Evolutionary conservation across 2,888 invertebrate genomes (phyloP), one percentile per base, ranked within the genome.

Genomic region (Andrena marginata): DNA sequence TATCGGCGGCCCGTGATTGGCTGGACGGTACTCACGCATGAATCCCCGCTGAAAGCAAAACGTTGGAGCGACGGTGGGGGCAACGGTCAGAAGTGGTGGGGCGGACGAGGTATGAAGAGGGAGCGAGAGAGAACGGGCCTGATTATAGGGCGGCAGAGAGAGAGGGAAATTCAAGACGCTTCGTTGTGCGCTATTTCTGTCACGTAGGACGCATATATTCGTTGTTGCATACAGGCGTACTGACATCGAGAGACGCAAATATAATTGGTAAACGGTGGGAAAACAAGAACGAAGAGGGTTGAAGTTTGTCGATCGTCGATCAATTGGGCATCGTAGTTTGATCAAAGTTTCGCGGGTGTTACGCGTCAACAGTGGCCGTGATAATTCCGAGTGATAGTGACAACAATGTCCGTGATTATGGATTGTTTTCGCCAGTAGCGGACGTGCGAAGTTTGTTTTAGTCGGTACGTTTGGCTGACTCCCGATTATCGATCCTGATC

Each of bases 341-440:
- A 63, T 72, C n/a, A 29, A 69, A 29, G 63, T 64, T 60, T 51
- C 29, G 62, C 77, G 79, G 71, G 48, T 51, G 56, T 26, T 62
- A 60, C 56, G 10, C 56, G 77, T 84, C 77, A 82, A 84, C 82
- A 77, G 85, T 85, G 82, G 77, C 71, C 76, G 83, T 84, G 72
- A 75, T 82, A 80, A 78, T 85, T 76, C 23, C 64, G 35, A 85
- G 77, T 82, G 83, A 70, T 54, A 84, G 86, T 81, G 88, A 87
- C 87, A 89, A 91, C 87, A 87, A 93, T 93, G 92, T 91, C 90
- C 84, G 89, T 89, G 89, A 91, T 90, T 88, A 93, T 93, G 93
- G 93, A 93, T 93, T 93, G 92, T 93, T 91, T 91, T 91, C 90
- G 89, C 84, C 92, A 93, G 89, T 93, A 93, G 91, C 91, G 91